A percentile compares a stretch with the other conserved stretches of the same genome.
Evolutionary conservation across 2,797 vertebrate genomes (phyloP).

Genomic region (Sebastes ruberrimus): DNA sequence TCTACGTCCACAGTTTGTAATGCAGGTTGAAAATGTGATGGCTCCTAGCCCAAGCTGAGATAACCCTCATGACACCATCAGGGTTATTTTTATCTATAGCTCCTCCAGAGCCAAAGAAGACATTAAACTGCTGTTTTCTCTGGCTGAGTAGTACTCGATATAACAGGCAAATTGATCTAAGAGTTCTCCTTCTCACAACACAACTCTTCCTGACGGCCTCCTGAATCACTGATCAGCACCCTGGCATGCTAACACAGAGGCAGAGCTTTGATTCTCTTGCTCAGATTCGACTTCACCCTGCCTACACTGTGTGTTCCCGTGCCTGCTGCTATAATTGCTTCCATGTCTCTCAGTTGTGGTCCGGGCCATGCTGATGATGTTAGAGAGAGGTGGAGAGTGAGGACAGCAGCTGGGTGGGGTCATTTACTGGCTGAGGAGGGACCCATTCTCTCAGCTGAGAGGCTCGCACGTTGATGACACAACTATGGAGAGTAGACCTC

Average conservation of each 20-base stretch:
- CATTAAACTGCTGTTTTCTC: neutral
- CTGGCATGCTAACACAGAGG: constrained; percentile 27
- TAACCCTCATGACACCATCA: constrained; percentile 5
- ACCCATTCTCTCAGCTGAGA: constrained; percentile 58
- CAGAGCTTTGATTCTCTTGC: constrained; percentile 53
- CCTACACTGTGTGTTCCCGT: constrained; percentile 46
- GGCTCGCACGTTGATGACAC: constrained; percentile 45
- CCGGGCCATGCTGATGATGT: constrained; percentile 63
- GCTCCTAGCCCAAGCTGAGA: neutral
- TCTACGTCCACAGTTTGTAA: neutral
- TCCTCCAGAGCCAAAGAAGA: neutral
- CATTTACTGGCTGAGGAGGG: constrained; percentile 49
- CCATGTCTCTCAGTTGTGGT: constrained; percentile 77
- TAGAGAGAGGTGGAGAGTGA: constrained; percentile 56
- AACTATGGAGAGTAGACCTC: constrained; percentile 31
- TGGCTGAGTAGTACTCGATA: neutral
- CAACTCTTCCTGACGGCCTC: neutral
- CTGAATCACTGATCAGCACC: constrained; percentile 40
- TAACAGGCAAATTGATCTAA: neutral
- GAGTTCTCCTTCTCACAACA: neutral
- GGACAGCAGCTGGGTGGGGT: constrained; percentile 68
- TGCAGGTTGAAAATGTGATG: neutral
- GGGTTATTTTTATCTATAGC: constrained; percentile 2
- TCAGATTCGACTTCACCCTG: constrained; percentile 50
- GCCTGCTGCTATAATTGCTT: constrained; percentile 79